Base-by-base conservation (phyloP, 2,797 vertebrate species). In the Enteromius thamalakanensis region DNA sequence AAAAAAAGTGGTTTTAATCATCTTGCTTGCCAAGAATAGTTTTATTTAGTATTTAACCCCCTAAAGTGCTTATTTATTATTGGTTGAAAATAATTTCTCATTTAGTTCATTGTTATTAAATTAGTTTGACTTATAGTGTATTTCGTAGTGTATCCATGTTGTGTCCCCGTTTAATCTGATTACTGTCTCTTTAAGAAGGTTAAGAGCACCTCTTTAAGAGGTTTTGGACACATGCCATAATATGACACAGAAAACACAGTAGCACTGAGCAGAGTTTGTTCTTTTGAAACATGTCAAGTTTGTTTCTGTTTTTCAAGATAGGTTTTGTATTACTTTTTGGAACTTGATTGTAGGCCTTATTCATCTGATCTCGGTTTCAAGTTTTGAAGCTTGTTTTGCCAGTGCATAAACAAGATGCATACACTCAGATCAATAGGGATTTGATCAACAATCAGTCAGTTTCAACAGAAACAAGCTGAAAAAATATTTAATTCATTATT, bases 141-240 rank as follows among this genome's bases (percentile, higher is more conserved):
- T 75, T 11, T 32, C 47, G 21, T 72, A 11, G 71, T 4, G 12
- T n/a, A 87, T 87, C 84, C 82, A 78, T 75, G 23, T 32, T 51
- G 9, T 40, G 51, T 21, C 21, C 51, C 37, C 6, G 1, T 51
- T 58, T 76, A 76, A 76, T 76, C 72, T 76, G 72, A 75, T 75
- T 55, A 75, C 32, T 55, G 29, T 75, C 21, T 40, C 51, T 58
- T 76, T 76, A 76, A 75, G 71, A 53, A 74, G 51, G 72, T 75
- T 75, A 75, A 40, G 49, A 19, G 45, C 26, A 72, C 70, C 26
- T 68, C 32, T 68, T 68, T 68, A 49, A 72, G 45, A 53, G 69
- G 23, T 71, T 71, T 71, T 26, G 42, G 26, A 34, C 51, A 55
- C 32, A 40, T n/a, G 53, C 51, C 10, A 7, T 40, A 40, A 37